Evolutionary conservation across 2,888 invertebrate species (phyloP), one percentile per base, ranked within the genome.

Genomic region (Rotaria magnacalcarata): DNA sequence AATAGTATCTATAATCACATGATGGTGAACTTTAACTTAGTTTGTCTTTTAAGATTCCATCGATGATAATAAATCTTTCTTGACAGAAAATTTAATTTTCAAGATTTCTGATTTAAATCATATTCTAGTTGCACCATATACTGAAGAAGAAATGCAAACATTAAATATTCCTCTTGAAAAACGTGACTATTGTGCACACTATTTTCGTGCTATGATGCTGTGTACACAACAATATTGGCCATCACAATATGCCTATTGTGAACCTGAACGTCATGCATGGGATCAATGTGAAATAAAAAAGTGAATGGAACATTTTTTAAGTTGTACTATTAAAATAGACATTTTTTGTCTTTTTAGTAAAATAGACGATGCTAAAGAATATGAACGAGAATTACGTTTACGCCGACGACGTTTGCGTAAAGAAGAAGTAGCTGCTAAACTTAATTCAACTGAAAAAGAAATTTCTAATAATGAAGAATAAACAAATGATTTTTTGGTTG

Each of bases 301-400:
- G 54, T 54, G 19, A 1, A 4, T 54, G 2, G 19, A 19, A 54
- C 4, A 7, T 54, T 21, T 54, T 3, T 54, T 54, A 7, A 54
- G 34, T 2, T 54, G 21, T 6, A 54, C 14, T 4, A 54, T 54
- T 21, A 54, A 1, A 6, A 52, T 16, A 16, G 4, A 5, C 4
- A 54, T 21, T 41, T 43, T 74, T 41, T 74, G 7, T 41, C 7
- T 10, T 41, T 41, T n/a, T 80, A 80, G 80, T 80, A 43, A 47
- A 47, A 21, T 47, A 47, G 80, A 80, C 47, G 80, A 47, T 47
- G 47, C n/a, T 16, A 80, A 80, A 80, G 80, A 80, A 80, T 47
- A 80, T 47, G 80, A 80, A 80, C 80, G 80, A 80, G 47, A 80
- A 80, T 14, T 43, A 80, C 47, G 80, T 80, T 80, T 80, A 80